A percentile compares a stretch with the other conserved stretches of the same genome.
Conservation (phyloP, 1,140 invertebrate species). For the Bicyclus anynana region DNA sequence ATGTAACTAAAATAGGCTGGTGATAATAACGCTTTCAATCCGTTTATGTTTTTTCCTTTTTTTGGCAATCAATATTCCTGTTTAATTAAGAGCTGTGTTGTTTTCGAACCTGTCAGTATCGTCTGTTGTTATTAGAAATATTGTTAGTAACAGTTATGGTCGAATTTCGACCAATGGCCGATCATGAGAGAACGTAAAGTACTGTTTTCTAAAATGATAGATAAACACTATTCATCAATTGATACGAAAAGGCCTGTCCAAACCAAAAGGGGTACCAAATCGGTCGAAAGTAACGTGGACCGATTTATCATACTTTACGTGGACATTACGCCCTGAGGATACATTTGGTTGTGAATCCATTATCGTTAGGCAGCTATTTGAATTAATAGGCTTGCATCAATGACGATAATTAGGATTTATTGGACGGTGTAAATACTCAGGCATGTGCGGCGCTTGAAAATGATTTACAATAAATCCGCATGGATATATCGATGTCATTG, state of each 20-base stretch:
- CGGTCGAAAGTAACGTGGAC: neutral
- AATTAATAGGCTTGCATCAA: neutral
- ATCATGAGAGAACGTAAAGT: too few species aligned
- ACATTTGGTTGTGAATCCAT: neutral
- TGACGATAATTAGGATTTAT: neutral
- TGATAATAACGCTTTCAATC: too few species aligned
- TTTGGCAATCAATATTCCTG: too few species aligned
- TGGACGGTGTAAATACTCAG: neutral
- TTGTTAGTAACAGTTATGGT: too few species aligned
- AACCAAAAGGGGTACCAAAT: neutral
- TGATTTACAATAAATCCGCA: neutral
- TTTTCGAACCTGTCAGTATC: too few species aligned
- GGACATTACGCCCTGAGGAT: neutral
- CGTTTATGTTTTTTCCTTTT: too few species aligned
- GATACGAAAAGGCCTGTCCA: neutral
- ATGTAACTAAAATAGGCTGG: too few species aligned
- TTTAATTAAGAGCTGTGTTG: too few species aligned
- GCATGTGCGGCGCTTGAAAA: neutral
- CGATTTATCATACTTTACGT: slow-evolving; percentile 1
- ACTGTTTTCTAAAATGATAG: too few species aligned
- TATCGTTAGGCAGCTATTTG: neutral
- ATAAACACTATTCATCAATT: neutral
- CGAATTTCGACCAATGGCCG: too few species aligned
- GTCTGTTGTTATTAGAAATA: too few species aligned
- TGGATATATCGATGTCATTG: too few species aligned